Evolutionary conservation across 35 echinoderm and acorn worm species (phyloP).

Genomic region (Nesometra sesokonis): DNA sequence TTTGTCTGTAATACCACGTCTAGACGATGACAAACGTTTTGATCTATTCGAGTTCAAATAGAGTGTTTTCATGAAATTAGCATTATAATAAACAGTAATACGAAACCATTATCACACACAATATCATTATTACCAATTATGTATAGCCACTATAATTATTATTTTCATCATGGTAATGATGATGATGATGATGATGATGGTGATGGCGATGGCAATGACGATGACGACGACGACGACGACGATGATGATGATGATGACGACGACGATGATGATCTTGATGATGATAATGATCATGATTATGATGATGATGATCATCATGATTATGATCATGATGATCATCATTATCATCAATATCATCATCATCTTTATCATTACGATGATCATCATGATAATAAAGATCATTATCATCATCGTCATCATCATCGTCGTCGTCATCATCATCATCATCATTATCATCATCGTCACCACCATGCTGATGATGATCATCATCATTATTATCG

Average conservation of each 20-base stretch:
- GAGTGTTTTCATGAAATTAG: background rate
- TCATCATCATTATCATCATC: background rate
- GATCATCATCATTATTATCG: no score
- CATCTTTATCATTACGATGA: constrained; percentile 11
- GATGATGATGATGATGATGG: constrained; percentile 33
- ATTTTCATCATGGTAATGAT: constrained; percentile 20
- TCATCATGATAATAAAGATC: constrained; percentile 8
- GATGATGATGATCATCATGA: no score
- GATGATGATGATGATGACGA: constrained; percentile 29
- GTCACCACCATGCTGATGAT: no score
- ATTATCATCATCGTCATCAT: background rate
- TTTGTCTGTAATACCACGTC: no score
- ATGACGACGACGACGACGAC: constrained; percentile 9
- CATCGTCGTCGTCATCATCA: background rate
- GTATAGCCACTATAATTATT: background rate
- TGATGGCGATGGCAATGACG: constrained; percentile 6
- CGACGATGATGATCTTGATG: background rate
- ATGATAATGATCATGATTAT: no score
- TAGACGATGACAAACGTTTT: background rate
- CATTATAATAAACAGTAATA: background rate
- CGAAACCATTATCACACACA: background rate
- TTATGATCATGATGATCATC: no score
- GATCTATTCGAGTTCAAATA: background rate
- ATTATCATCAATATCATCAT: constrained; percentile 1
- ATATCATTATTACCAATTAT: background rate